Evolutionary conservation across 2,888 invertebrate species (phyloP), one percentile per base, ranked within the genome.

Genomic region (Cephalotes varians): DNA sequence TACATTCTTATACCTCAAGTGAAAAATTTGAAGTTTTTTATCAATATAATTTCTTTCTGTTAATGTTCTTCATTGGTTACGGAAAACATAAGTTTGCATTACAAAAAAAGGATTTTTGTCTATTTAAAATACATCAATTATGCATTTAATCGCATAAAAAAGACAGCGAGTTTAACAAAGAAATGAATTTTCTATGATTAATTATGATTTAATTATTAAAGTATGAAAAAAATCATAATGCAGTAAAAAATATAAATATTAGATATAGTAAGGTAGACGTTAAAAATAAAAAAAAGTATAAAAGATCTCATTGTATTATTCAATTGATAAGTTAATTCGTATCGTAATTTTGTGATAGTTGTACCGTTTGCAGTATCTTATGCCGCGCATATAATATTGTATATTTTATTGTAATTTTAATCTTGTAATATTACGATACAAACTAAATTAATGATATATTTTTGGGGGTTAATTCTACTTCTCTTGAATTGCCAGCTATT

Each of bases 221-320:
- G 12, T 25, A 28, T 44, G 25, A 44, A 18, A 56, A 37, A 25
- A 64, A 49, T 34, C 31, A 44, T 40, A 56, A 58, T 15, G 15
- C 6, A 54, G 10, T 54, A 37, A 18, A 51, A 37, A 54, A 40
- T 37, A 58, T 25, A 37, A 44, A 47, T 60, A 73, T 65, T 72
- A 85, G 72, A 85, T 87, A 87, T 85, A n/a, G 84, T 87, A 90
- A 88, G 82, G 62, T 91, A 92, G 90, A 82, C 86, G 44, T 93
- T 91, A 65, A 44, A 90, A 87, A 74, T 85, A 90, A 44, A 65
- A 87, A 89, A 69, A 87, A 89, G 10, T 86, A 86, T 85, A 85
- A 92, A 65, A 87, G 91, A 92, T 93, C 92, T 93, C 93, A 93
- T 91, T 91, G 84, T 90, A 86, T 89, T 91, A 87, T 88, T 88